These are phyloP conservation scores for Arctopsyche grandis DNA, from an alignment of 1,140 invertebrate species.

Conservation along the genomic window DNA sequence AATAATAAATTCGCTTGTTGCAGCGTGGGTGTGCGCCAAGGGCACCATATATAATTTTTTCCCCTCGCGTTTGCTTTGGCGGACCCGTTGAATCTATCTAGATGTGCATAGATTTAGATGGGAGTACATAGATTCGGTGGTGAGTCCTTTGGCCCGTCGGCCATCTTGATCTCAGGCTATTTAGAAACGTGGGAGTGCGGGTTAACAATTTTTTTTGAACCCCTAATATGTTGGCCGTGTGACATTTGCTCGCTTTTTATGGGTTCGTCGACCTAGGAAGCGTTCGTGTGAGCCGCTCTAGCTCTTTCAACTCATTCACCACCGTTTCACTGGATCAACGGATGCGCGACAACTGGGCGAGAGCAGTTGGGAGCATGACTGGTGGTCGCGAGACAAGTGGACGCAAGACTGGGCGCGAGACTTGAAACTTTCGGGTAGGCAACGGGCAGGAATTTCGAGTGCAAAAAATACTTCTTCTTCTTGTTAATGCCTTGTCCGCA, in stretches of 20 bases:
- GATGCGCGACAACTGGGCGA: too few species aligned
- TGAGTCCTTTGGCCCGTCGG: too few species aligned
- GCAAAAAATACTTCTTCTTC: too few species aligned
- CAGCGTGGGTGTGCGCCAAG: not conserved
- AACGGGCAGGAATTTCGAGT: too few species aligned
- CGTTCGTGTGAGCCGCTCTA: constrained; percentile 31
- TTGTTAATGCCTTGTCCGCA: too few species aligned
- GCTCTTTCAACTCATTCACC: constrained; percentile 3
- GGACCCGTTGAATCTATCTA: constrained; percentile 11
- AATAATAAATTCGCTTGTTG: not conserved
- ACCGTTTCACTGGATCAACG: constrained; percentile 3
- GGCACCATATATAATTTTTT: not conserved
- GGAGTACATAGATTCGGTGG: too few species aligned
- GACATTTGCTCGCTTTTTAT: constrained; percentile 33
- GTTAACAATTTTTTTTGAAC: constrained; percentile 29
- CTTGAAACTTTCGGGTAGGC: too few species aligned
- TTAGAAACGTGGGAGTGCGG: constrained; percentile 10
- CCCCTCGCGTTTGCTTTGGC: not conserved
- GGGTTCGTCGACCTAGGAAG: constrained; percentile 38
- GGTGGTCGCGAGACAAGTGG: too few species aligned
- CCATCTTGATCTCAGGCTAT: not conserved
- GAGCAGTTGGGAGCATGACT: too few species aligned
- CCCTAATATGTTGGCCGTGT: constrained; percentile 27
- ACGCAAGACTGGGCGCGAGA: too few species aligned
- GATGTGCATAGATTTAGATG: too few species aligned